These are phyloP conservation scores for Anas platyrhynchos DNA, from an alignment of 2,113 vertebrate genomes.

Conservation along the genomic window DNA sequence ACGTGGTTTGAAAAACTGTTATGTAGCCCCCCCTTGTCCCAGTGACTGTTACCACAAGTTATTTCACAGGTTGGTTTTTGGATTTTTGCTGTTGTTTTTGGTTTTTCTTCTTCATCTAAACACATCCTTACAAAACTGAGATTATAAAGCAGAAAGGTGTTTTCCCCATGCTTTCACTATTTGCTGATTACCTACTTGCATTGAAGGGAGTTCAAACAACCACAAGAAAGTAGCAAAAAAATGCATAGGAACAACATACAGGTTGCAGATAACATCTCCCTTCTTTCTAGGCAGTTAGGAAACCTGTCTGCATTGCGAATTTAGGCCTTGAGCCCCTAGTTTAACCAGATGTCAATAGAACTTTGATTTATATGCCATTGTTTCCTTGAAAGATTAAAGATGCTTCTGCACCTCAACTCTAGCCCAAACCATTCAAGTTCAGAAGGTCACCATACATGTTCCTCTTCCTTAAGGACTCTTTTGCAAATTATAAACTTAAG, in stretches of 20 bases:
- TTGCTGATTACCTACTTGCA: not conserved
- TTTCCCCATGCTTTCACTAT: not conserved
- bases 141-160: constrained; percentile 32
- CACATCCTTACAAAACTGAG: not conserved
- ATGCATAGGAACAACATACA: rapidly evolving
- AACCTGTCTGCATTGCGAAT: not conserved
- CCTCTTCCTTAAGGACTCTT: not conserved
- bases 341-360: not conserved
- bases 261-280: not conserved
- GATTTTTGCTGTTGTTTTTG: not conserved
- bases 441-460: not conserved
- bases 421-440: not conserved
- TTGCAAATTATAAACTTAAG: not conserved
- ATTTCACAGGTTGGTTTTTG: constrained; percentile 1
- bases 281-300: not conserved
- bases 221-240: not conserved
- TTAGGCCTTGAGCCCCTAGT: not conserved
- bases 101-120: not conserved
- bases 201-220: not conserved
- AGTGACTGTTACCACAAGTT: not conserved
- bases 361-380: not conserved
- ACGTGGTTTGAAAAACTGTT: not conserved
- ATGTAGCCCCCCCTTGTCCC: not conserved
- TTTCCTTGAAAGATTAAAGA: not conserved
- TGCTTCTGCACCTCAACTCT: rapidly evolving